Percentiles rank a stretch among this genome's conserved stretches.
Conservation (phyloP, 1,140 invertebrate species). For the Drosophila carrolli region DNA sequence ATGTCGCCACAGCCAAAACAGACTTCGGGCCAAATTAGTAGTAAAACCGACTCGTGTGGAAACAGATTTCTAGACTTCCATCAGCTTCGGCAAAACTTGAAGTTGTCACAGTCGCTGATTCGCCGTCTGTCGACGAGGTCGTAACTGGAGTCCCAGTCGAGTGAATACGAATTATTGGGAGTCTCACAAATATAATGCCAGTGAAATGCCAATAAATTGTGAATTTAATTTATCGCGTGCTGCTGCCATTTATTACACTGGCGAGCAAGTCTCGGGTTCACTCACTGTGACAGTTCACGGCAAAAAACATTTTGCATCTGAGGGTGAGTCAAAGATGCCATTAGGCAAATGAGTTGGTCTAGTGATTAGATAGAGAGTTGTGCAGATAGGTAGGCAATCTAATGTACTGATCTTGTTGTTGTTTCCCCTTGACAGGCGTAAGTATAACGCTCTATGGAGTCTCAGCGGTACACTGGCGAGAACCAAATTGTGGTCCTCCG, state of each 20-base stretch:
- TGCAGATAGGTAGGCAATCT: constrained; percentile 3
- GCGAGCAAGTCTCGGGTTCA: constrained; percentile 64
- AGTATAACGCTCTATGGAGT: constrained; percentile 44
- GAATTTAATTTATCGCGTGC: constrained; percentile 67
- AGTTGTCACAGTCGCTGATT: constrained; percentile 43
- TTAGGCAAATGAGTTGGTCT: constrained; percentile 34
- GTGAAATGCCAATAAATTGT: constrained; percentile 63
- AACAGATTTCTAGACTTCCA: constrained; percentile 19
- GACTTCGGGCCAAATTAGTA: constrained; percentile 7
- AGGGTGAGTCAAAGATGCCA: constrained; percentile 56
- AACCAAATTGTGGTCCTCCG: constrained; percentile 7
- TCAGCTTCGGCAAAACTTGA: constrained; percentile 17
- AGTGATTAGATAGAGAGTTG: constrained; percentile 50
- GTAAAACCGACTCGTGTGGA: constrained; percentile 11
- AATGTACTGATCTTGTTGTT: constrained; percentile 6
- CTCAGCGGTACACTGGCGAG: constrained; percentile 46
- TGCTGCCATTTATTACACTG: constrained; percentile 61
- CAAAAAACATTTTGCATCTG: constrained; percentile 50
- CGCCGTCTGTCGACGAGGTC: constrained; percentile 24
- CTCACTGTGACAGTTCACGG: constrained; percentile 31
- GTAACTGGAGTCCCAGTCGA: constrained; percentile 32
- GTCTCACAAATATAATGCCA: constrained; percentile 1
- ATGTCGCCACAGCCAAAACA: constrained; percentile 20
- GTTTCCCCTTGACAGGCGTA: constrained; percentile 24
- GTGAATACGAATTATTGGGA: constrained; percentile 22